Evolutionary conservation across 2,797 vertebrate species (phyloP).

Genomic region (Phoeniculus purpureus): DNA sequence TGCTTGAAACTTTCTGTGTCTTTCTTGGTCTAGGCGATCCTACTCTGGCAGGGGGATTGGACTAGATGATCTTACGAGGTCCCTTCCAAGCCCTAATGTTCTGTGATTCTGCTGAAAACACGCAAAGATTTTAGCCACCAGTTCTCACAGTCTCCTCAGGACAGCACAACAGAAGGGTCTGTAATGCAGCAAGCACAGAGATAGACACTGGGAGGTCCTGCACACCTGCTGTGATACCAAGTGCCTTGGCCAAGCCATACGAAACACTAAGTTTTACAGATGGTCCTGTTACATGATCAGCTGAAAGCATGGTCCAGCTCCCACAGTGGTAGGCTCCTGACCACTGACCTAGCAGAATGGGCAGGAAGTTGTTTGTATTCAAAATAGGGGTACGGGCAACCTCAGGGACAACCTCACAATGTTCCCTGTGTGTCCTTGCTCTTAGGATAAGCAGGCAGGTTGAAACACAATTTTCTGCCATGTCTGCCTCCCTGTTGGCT

Average conservation of each 20-base stretch:
- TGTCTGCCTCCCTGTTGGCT: neutral
- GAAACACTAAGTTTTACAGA: neutral
- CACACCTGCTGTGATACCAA: neutral
- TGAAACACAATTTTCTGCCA: neutral
- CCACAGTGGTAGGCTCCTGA: neutral
- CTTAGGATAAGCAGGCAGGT: neutral
- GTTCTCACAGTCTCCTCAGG: neutral
- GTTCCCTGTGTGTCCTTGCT: neutral
- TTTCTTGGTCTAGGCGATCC: neutral
- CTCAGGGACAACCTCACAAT: neutral
- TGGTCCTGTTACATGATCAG: neutral
- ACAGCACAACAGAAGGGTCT: neutral
- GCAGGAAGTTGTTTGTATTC: neutral
- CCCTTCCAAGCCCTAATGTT: too few relatives aligned
- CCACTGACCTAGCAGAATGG: neutral
- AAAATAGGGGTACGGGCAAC: neutral
- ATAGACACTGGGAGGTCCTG: neutral
- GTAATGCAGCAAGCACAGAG: neutral
- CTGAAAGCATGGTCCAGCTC: neutral
- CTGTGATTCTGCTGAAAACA: too few relatives aligned
- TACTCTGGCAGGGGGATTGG: too few relatives aligned
- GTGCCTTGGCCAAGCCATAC: neutral
- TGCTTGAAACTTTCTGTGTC: neutral
- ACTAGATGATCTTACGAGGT: too few relatives aligned
- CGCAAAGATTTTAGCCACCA: neutral